Base-by-base conservation (phyloP, 2,113 vertebrate species). In the Elephantulus edwardii region DNA sequence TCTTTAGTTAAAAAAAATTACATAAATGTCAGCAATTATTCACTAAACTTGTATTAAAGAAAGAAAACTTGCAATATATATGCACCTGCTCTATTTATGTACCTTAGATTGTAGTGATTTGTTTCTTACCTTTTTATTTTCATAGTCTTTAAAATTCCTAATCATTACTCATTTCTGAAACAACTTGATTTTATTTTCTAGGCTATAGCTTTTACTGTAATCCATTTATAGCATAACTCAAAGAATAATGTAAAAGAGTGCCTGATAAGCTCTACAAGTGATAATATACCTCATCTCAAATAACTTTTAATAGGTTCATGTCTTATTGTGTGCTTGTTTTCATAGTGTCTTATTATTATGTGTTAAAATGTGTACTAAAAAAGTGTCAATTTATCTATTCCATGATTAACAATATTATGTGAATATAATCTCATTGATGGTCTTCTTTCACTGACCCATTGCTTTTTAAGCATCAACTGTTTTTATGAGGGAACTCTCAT, bases 291-390 rank as follows among this genome's bases (percentile, higher is more conserved):
- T 79, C 79, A 64, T 4, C 10, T 12, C 46, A 81, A 80, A 74
- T 52, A 42, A 91, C 22, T 44, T n/a, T 90, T 58, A 83, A 42
- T 81, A 83, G 48, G 40, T 48, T 79, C 84, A 38, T 89, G 76
- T 60, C 84, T 93, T 91, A 19, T 35, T 62, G 14, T 79, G 93
- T 86, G 11, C 46, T 89, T 94, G 22, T 44, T 85, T 92, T 83
- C 56, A 89, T 66, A 91, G 58, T 74, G 79, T 90, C 88, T 62
- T 95, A 79, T 93, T 79, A 82, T n/a, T n/a, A n/a, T n/a, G n/a
- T n/a, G n/a, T n/a, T n/a, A n/a, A n/a, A n/a, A n/a, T n/a, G n/a
- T n/a, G n/a, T n/a, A n/a, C n/a, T n/a, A n/a, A n/a, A n/a, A n/a
- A n/a, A n/a, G n/a, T n/a, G n/a, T n/a, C n/a, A n/a, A n/a, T n/a